Base-by-base conservation (phyloP, 2,888 invertebrate species). In the Polyommatus iphigenia region DNA sequence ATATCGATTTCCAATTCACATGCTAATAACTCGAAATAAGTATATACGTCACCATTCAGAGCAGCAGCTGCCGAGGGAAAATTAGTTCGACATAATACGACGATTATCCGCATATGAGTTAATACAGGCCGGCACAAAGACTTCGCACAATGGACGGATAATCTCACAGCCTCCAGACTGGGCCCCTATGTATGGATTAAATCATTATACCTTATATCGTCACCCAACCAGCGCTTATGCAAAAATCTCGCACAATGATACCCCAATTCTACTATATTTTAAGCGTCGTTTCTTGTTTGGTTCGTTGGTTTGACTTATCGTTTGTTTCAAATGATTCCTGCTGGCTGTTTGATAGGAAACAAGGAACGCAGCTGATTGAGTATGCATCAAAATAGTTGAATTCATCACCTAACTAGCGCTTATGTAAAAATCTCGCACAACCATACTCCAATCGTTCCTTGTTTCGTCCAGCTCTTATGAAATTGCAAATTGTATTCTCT, bases 61-160 rank as follows among this genome's bases (percentile, higher is more conserved):
- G 85, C 88, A 89, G 90, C 93, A 91, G 92, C 92, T 93, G 93
- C 88, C 85, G 87, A 91, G 90, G 91, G 90, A 91, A 93, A 93
- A 93, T 93, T 92, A 93, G 92, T 91, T 91, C 90, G 83, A 87
- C 85, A 94, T 93, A 93, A 93, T 91, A 87, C 91, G 83, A 86
- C 91, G 93, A 93, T 94, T 93, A 93, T 92, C 92, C 91, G 91
- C 90, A 90, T 93, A 93, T 90, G 90, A 92, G 88, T 93, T 92
- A 92, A 93, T 94, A 92, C 91, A 77, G 90, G 88, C 88, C 89
- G 86, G 87, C 87, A 83, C 87, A 93, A 92, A 93, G 93, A 89
- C 86, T 91, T 92, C 92, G 92, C 90, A 93, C 93, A 94, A 94
- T 91, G 82, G 88, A 76, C 77, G 83, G 93, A 93, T 94, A 90